These are phyloP conservation scores for Catharus ustulatus DNA, from an alignment of 2,797 vertebrate genomes.

Conservation along the genomic window DNA sequence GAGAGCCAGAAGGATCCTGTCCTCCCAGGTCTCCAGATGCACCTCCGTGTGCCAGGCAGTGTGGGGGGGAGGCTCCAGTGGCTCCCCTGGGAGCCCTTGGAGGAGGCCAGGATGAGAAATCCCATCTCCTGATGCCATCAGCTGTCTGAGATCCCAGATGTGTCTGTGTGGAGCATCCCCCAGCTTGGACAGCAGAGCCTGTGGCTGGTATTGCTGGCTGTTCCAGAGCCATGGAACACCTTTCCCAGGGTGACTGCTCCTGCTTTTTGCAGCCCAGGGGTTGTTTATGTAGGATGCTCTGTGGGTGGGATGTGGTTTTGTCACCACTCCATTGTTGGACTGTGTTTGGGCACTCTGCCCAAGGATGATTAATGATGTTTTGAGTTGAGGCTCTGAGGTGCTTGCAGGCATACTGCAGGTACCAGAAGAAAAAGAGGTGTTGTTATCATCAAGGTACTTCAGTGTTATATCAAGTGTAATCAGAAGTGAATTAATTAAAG, in stretches of 20 bases:
- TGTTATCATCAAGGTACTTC: slow-evolving; percentile 38
- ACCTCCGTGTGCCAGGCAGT: accelerated
- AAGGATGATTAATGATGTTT: slow-evolving; percentile 5
- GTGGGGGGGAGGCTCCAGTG: background rate
- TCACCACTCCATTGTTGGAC: background rate
- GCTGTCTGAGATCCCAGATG: accelerated
- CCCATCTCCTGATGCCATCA: background rate
- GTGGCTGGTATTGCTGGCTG: background rate
- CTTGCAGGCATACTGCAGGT: slow-evolving; percentile 34
- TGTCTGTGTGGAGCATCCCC: background rate
- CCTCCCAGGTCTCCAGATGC: background rate
- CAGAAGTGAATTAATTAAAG: slow-evolving; percentile 39
- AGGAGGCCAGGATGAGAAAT: background rate
- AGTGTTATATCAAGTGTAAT: slow-evolving; percentile 14
- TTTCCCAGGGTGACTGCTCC: background rate
- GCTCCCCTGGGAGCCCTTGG: background rate
- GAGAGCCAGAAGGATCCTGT: background rate
- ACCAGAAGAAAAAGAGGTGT: slow-evolving; percentile 4
- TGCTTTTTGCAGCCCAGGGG: background rate
- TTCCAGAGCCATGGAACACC: background rate
- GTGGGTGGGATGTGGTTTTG: slow-evolving; percentile 31
- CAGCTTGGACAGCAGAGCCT: background rate
- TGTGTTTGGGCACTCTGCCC: slow-evolving; percentile 19
- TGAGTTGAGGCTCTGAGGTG: slow-evolving; percentile 24
- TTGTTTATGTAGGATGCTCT: slow-evolving; percentile 10